Percentiles rank a stretch among this genome's conserved stretches.
Conservation (phyloP, 2,797 vertebrate genomes). For the Buceros bicornis region DNA sequence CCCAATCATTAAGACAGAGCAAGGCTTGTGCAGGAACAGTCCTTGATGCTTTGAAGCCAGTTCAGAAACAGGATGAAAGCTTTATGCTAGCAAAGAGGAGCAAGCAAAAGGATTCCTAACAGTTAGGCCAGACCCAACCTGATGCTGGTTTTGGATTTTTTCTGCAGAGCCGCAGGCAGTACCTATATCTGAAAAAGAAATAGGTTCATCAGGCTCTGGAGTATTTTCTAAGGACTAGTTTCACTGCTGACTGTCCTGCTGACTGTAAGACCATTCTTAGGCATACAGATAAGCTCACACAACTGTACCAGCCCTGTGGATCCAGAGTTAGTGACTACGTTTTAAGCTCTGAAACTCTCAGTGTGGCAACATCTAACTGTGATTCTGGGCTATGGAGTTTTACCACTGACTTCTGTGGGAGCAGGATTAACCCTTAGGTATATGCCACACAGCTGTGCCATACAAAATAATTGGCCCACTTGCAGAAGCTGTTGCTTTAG, state of each 20-base stretch:
- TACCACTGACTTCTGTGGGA: neutral
- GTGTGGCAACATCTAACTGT: neutral
- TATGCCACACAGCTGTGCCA: neutral
- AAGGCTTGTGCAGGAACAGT: neutral
- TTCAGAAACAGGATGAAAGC: slow-evolving; percentile 8
- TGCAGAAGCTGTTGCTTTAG: neutral
- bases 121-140: neutral
- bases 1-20: neutral
- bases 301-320: neutral
- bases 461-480: neutral
- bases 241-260: neutral
- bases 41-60: neutral
- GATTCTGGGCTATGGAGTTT: neutral
- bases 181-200: neutral
- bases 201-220: neutral
- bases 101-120: neutral
- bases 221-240: neutral
- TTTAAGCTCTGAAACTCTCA: neutral
- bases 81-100: neutral
- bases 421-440: neutral
- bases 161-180: neutral
- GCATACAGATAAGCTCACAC: neutral
- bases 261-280: neutral
- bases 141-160: neutral
- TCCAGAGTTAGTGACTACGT: neutral